Evolutionary conservation across 2,797 vertebrate genomes (phyloP).

Genomic region (Hemibagrus guttatus): DNA sequence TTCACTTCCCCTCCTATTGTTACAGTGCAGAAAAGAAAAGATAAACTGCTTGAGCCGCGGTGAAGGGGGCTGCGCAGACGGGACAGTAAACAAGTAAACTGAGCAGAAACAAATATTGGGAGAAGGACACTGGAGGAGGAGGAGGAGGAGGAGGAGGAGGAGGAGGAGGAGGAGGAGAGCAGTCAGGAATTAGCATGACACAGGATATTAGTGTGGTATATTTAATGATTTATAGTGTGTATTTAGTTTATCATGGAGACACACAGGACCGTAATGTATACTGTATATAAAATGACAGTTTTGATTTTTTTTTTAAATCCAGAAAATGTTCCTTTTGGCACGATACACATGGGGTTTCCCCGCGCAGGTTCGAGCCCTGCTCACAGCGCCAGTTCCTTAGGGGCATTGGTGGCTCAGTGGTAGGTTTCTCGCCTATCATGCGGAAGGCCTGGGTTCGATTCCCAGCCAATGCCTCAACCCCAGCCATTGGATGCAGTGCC

Average conservation of each 20-base stretch:
- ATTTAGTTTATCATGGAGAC: neutral
- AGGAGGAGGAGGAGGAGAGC: neutral
- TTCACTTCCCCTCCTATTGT: constrained; percentile 59
- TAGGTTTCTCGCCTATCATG: no score
- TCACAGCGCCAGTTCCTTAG: no score
- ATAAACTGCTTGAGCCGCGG: constrained; percentile 36
- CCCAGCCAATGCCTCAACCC: no score
- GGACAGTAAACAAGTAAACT: constrained; percentile 28
- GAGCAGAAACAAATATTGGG: constrained; percentile 43
- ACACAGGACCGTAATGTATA: neutral
- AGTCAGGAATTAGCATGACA: neutral
- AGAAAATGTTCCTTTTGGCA: neutral
- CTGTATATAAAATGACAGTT: neutral
- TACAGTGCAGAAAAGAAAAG: constrained; percentile 50
- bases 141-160: neutral
- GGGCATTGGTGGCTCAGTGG: no score
- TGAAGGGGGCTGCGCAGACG: constrained; percentile 38
- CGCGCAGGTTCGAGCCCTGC: no score
- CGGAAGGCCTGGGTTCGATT: no score
- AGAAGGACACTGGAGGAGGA: constrained; percentile 3
- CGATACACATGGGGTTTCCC: neutral
- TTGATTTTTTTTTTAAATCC: no score
- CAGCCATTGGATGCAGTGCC: no score
- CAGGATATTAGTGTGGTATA: neutral
- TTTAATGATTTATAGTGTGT: neutral